Evolutionary conservation across 1,140 invertebrate species (phyloP).

Genomic region (Conus ventricosus): DNA sequence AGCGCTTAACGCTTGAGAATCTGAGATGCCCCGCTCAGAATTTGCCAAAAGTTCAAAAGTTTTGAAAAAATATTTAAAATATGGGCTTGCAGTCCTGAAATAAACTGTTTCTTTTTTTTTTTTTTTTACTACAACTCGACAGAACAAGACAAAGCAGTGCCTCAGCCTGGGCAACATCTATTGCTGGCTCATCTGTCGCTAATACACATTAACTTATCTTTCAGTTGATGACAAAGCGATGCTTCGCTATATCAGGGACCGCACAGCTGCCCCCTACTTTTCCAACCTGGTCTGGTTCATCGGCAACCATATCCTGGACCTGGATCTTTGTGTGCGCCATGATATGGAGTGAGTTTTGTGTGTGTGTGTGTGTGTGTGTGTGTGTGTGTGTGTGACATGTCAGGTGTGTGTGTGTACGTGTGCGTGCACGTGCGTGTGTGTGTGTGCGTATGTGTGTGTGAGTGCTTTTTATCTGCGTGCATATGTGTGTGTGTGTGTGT

Average conservation of each 20-base stretch:
- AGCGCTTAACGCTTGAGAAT: no score
- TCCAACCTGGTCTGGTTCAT: conserved; percentile 99
- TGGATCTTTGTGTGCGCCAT: conserved; percentile 95
- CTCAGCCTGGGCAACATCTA: no score
- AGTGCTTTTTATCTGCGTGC: conserved; percentile 79
- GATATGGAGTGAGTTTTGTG: conserved; percentile 86
- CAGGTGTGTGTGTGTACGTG: background rate
- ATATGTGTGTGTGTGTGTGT: background rate
- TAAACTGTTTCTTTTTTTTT: no score
- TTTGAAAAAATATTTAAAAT: no score
- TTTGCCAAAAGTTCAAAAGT: no score
- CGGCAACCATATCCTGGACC: conserved; percentile 96
- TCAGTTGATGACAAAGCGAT: conserved; percentile 95
- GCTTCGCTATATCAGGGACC: conserved; percentile 95
- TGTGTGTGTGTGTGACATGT: background rate
- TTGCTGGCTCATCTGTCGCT: no score
- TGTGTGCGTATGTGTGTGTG: conserved; percentile 64
- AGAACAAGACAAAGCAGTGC: no score
- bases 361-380: background rate
- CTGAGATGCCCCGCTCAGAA: no score
- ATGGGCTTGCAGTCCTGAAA: no score
- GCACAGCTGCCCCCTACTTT: conserved; percentile 97
- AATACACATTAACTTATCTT: background rate
- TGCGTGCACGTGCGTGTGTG: background rate
- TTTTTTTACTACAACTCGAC: no score